Conservation (phyloP, 2,113 vertebrate species). For the Strix uralensis region DNA sequence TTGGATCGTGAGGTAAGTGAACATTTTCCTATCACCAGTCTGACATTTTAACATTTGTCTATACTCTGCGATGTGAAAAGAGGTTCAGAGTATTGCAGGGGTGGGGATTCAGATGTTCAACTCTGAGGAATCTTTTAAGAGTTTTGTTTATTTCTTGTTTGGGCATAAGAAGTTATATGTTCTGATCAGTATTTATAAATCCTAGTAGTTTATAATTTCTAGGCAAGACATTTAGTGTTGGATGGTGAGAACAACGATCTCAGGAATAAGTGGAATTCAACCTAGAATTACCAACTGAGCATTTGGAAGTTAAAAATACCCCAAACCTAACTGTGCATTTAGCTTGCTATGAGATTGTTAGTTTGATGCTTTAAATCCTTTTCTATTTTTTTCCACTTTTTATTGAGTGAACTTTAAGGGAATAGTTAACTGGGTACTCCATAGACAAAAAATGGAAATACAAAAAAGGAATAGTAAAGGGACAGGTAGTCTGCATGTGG, state of each 20-base stretch:
- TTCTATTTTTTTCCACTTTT: not conserved
- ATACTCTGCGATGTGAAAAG: not conserved
- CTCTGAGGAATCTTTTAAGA: not conserved
- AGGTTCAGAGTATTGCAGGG: fast-evolving
- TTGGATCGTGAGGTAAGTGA: slow-evolving; percentile 91
- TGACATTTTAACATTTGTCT: fast-evolving
- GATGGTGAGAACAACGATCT: not conserved
- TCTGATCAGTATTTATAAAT: not conserved
- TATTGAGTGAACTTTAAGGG: not conserved
- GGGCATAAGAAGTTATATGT: fast-evolving
- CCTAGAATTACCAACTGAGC: not conserved
- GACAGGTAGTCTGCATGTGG: not conserved
- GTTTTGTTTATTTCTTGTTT: not conserved
- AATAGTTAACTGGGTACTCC: not conserved
- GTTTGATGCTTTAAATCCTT: not conserved
- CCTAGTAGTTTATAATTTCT: not conserved
- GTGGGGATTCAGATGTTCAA: not conserved
- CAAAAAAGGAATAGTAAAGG: not conserved
- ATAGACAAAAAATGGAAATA: not conserved
- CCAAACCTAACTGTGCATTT: not conserved
- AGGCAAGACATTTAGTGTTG: not conserved
- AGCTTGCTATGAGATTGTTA: not conserved
- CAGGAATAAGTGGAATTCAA: not conserved
- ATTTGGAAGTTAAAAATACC: not conserved
- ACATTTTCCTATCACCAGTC: fast-evolving